Percentiles rank a stretch among this genome's conserved stretches.
phyloP scores from a whole-genome alignment of 1,140 invertebrate species.

The Micrasema minimum region DNA sequence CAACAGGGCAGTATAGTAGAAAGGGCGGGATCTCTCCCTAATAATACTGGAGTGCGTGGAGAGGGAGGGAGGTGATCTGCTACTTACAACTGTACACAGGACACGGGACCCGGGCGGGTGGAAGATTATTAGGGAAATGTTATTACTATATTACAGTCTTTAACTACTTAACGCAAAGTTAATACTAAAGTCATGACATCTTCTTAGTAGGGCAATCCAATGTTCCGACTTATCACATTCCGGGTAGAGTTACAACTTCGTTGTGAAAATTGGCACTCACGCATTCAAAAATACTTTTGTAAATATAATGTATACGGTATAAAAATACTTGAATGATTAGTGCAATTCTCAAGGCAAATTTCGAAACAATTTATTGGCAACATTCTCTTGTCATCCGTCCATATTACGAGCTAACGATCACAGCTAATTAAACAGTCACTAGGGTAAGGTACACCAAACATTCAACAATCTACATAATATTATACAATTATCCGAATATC shows the following conservation, averaged over 20 bases:
- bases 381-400: conserved; percentile 25
- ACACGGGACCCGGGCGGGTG: no score
- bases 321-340: conserved; percentile 39
- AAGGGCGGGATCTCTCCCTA: no score
- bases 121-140: no score
- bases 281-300: conserved; percentile 38
- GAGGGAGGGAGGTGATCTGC: no score
- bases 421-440: conserved; percentile 55
- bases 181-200: conserved; percentile 35
- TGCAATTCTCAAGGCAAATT: conserved; percentile 42
- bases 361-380: conserved; percentile 13
- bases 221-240: conserved; percentile 43
- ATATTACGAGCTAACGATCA: conserved; percentile 50
- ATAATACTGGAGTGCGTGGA: no score
- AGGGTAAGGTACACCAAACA: conserved; percentile 53
- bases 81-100: no score
- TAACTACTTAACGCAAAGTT: conserved; percentile 49
- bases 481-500: no score
- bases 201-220: conserved; percentile 50
- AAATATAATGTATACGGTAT: conserved; percentile 28
- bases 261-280: conserved; percentile 40
- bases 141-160: conserved; percentile 49
- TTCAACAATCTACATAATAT: conserved; percentile 46
- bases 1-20: no score
- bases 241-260: conserved; percentile 30